Conservation (phyloP, 2,888 invertebrate genomes). For the Xanthia icteritia region DNA sequence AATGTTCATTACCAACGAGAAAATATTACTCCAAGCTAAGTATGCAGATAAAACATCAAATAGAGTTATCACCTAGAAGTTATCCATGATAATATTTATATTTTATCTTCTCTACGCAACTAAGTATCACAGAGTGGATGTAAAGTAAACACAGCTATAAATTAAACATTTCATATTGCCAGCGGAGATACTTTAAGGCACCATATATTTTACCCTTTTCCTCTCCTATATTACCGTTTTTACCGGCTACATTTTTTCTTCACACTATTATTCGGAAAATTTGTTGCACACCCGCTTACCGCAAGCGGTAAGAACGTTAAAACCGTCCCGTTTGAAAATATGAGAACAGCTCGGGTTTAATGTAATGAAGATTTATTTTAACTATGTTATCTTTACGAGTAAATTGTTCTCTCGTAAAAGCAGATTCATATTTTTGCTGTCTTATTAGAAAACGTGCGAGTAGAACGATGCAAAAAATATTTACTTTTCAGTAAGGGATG, state of each 20-base stretch:
- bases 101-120: constrained; percentile 32
- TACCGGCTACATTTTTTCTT: constrained; percentile 73
- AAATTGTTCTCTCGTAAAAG: constrained; percentile 73
- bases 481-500: constrained; percentile 1
- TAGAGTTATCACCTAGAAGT: constrained; percentile 21
- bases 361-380: constrained; percentile 87
- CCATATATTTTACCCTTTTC: constrained; percentile 73
- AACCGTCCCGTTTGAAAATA: constrained; percentile 83
- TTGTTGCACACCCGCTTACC: constrained; percentile 83
- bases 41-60: constrained; percentile 27
- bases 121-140: constrained; percentile 52
- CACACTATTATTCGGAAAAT: constrained; percentile 81
- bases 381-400: constrained; percentile 77
- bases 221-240: constrained; percentile 70
- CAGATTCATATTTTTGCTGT: constrained; percentile 60
- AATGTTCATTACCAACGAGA: constrained; percentile 30
- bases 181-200: constrained; percentile 70
- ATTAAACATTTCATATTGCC: constrained; percentile 73
- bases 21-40: constrained; percentile 14
- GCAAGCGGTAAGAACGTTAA: constrained; percentile 83
- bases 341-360: constrained; percentile 81
- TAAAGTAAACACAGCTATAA: constrained; percentile 67
- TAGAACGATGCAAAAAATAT: constrained; percentile 28
- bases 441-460: constrained; percentile 47
- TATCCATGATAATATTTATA: constrained; percentile 34